Conservation (phyloP, 2,888 invertebrate genomes). For the Tenthredo mesomela region DNA sequence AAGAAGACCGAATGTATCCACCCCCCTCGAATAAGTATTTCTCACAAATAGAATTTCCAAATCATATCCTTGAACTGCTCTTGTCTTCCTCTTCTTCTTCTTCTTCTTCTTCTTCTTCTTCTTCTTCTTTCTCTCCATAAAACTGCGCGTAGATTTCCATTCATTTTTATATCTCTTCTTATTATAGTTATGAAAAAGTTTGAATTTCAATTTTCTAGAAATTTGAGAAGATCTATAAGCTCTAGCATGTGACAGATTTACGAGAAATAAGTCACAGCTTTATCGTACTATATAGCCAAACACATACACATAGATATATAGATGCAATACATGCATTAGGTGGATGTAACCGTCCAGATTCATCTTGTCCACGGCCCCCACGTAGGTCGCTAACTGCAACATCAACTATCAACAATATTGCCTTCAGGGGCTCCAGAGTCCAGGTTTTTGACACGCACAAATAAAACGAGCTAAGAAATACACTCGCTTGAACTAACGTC, state of each 20-base stretch:
- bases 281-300: not conserved
- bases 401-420: conserved; percentile 76
- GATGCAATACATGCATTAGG: not conserved
- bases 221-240: not conserved
- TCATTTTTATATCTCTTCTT: not conserved
- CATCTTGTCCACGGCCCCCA: not conserved
- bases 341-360: not conserved
- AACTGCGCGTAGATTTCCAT: not conserved
- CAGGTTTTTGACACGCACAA: conserved; percentile 68
- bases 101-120: not conserved
- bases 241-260: not conserved
- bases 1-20: not conserved
- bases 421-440: conserved; percentile 57
- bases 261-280: not conserved
- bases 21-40: not conserved
- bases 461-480: conserved; percentile 65
- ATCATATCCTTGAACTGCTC: not conserved
- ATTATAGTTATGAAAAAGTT: not conserved
- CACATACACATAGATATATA: not conserved
- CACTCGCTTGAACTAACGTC: conserved; percentile 5
- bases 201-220: conserved; percentile 2
- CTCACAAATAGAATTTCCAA: not conserved
- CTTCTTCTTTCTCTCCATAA: not conserved
- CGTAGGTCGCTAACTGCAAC: conserved; percentile 65
- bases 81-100: not conserved